Percentiles rank a stretch among this genome's conserved stretches.
These are phyloP conservation scores for Propsilocerus akamusi DNA, from an alignment of 1,140 invertebrate genomes.

Conservation along the genomic window DNA sequence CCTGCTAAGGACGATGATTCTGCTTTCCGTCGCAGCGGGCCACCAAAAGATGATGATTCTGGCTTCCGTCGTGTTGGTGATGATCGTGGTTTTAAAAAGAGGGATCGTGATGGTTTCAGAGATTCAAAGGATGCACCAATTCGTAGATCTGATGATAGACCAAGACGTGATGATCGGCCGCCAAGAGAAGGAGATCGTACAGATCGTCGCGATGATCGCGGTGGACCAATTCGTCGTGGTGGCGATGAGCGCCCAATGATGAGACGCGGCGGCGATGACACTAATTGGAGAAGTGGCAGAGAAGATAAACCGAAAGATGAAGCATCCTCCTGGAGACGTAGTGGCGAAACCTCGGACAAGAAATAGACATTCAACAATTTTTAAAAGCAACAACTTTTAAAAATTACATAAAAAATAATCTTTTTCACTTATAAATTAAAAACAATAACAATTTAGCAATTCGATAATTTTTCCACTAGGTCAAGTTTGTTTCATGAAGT, in stretches of 20 bases:
- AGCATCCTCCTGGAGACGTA: constrained; percentile 6
- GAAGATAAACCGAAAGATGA: background rate
- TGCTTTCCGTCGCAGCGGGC: background rate
- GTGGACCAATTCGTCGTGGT: constrained; percentile 15
- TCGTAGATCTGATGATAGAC: constrained; percentile 7
- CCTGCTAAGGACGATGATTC: constrained; percentile 8
- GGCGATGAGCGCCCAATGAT: constrained; percentile 8
- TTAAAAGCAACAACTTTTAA: no score
- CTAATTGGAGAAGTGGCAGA: constrained; percentile 8
- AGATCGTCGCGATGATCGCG: constrained; percentile 8
- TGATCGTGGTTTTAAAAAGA: constrained; percentile 8
- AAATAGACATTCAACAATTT: no score
- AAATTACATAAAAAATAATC: no score
- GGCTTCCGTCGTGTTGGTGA: background rate
- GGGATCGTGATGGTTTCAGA: constrained; percentile 10
- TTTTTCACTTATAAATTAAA: no score
- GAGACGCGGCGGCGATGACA: constrained; percentile 10
- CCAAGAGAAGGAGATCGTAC: constrained; percentile 11
- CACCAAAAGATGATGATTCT: background rate
- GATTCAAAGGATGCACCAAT: constrained; percentile 2
- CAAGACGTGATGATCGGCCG: constrained; percentile 7
- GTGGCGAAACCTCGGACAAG: constrained; percentile 9
- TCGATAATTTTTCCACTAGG: no score
- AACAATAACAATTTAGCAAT: no score
- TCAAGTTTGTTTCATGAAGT: no score